A percentile compares a stretch with the other conserved stretches of the same genome.
These are phyloP conservation scores for Eunapius fragilis DNA, from an alignment of 37 sponge, comb jelly and placozoan species.

Conservation along the genomic window DNA sequence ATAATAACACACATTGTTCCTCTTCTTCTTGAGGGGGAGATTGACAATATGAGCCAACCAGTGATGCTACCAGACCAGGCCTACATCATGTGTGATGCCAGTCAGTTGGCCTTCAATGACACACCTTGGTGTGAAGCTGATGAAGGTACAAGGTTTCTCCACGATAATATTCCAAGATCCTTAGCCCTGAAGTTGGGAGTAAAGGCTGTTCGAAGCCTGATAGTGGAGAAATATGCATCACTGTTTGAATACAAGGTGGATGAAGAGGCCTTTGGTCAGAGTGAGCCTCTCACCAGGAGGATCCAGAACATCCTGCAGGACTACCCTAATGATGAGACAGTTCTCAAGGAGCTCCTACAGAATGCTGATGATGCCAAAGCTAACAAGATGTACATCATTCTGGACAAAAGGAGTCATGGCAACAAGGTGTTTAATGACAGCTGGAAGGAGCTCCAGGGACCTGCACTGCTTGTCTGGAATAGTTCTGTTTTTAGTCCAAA, in stretches of 20 bases:
- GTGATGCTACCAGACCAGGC: conserved; percentile 39
- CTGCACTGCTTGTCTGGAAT: conserved; percentile 72
- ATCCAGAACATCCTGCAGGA: conserved; percentile 75
- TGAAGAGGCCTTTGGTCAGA: conserved; percentile 63
- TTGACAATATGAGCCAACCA: background rate
- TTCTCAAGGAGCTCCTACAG: conserved; percentile 89
- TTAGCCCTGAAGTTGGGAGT: conserved; percentile 35
- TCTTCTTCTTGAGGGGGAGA: background rate
- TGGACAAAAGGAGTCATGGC: conserved; percentile 70
- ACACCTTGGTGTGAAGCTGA: conserved; percentile 34
- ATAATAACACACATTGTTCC: background rate
- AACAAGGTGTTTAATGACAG: conserved; percentile 35
- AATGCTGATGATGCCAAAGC: conserved; percentile 95
- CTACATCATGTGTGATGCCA: conserved; percentile 18
- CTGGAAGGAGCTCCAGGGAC: conserved; percentile 73
- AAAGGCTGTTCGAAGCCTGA: conserved; percentile 7
- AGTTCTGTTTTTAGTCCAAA: conserved; percentile 45
- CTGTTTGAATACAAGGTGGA: background rate
- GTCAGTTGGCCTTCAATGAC: conserved; percentile 51
- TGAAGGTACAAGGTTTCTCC: conserved; percentile 1
- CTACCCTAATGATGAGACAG: conserved; percentile 62
- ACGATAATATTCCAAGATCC: conserved; percentile 14
- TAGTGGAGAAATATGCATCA: conserved; percentile 13
- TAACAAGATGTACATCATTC: conserved; percentile 69
- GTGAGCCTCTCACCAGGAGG: conserved; percentile 73